These are phyloP conservation scores for Strigamia transsilvanica DNA, from an alignment of 2,888 invertebrate genomes.

Conservation along the genomic window DNA sequence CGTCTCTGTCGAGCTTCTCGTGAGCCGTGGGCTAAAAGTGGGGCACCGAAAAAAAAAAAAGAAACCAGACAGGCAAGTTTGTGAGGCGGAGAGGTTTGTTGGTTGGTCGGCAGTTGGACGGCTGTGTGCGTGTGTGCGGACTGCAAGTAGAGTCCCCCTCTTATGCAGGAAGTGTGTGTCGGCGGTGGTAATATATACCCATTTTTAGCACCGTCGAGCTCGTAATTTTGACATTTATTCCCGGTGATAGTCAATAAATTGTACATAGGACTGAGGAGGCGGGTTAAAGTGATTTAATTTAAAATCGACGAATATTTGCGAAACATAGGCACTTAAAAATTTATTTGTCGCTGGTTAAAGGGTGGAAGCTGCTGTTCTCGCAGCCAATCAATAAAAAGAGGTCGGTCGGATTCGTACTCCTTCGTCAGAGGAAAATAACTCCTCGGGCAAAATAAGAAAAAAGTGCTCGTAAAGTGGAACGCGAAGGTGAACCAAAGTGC, in stretches of 20 bases:
- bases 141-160: slow-evolving; percentile 36
- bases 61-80: slow-evolving; percentile 24
- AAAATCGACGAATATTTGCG: slow-evolving; percentile 55
- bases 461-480: slow-evolving; percentile 43
- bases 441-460: slow-evolving; percentile 36
- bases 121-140: slow-evolving; percentile 13
- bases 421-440: slow-evolving; percentile 31
- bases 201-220: slow-evolving; percentile 54
- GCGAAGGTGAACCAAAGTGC: slow-evolving; percentile 41
- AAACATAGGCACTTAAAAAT: slow-evolving; percentile 51
- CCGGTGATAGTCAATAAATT: slow-evolving; percentile 54
- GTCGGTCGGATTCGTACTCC: slow-evolving; percentile 40
- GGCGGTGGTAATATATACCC: slow-evolving; percentile 53
- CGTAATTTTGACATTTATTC: slow-evolving; percentile 55
- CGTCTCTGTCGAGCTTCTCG: neutral
- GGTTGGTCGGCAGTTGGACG: slow-evolving; percentile 1
- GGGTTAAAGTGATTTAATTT: slow-evolving; percentile 51
- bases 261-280: slow-evolving; percentile 37
- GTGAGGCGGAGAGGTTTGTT: slow-evolving; percentile 24
- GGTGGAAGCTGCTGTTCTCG: slow-evolving; percentile 17
- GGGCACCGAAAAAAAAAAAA: neutral
- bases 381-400: slow-evolving; percentile 50
- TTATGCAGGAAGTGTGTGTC: slow-evolving; percentile 48
- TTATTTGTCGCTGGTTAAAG: slow-evolving; percentile 38
- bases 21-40: slow-evolving; percentile 15